These are phyloP conservation scores for Ardeotis arabs DNA, from an alignment of 2,113 vertebrate species.

Conservation along the genomic window DNA sequence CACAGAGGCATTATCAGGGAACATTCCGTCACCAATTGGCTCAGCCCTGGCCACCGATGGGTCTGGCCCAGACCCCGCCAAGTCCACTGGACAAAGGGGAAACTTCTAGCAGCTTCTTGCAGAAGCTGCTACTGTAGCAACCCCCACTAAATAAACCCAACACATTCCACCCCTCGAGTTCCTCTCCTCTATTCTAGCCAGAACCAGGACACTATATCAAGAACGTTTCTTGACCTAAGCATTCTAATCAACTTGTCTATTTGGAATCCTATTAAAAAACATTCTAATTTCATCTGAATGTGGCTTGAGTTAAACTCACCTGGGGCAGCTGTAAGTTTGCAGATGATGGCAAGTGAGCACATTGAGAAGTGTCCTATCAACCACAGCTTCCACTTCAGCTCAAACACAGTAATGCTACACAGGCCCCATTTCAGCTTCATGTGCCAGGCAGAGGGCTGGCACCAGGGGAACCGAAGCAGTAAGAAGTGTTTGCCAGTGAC, in stretches of 20 bases:
- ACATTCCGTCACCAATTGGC: no score
- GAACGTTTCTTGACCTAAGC: not conserved
- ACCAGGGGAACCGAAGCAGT: not conserved
- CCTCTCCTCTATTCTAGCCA: no score
- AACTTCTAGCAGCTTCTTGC: no score
- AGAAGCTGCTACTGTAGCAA: no score
- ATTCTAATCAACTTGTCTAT: not conserved
- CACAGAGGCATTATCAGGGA: no score
- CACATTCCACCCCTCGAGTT: no score
- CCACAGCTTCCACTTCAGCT: not conserved
- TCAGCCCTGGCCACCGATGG: no score
- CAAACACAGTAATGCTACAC: accelerated
- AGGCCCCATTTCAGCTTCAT: accelerated
- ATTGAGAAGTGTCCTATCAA: accelerated
- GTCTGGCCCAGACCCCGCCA: no score
- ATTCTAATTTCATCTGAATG: not conserved
- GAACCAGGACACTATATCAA: not conserved
- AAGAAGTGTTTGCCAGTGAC: not conserved
- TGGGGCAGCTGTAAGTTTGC: no score
- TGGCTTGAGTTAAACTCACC: not conserved
- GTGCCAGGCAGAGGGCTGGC: not conserved
- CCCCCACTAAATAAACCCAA: no score
- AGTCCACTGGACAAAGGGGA: no score
- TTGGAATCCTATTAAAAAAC: not conserved
- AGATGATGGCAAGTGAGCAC: not conserved